Conservation (phyloP, 2,888 invertebrate species). For the Nemotelus nigrinus region DNA sequence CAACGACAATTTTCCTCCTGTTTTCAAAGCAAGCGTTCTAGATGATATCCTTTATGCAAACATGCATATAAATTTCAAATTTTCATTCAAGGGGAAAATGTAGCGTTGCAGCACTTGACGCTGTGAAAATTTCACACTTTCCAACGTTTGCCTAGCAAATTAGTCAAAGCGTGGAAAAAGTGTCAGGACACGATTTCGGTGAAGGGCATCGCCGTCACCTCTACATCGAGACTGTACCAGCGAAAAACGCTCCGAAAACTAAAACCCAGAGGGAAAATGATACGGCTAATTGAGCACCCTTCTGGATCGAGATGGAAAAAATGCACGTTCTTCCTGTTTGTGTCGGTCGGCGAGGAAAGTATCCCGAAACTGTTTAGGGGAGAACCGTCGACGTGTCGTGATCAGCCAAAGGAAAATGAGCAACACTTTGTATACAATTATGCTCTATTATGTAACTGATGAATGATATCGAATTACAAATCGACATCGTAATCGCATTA, state of each 20-base stretch:
- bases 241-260: background rate
- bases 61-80: slow-evolving; percentile 38
- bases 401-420: slow-evolving; percentile 38
- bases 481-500: slow-evolving; percentile 48
- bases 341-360: background rate
- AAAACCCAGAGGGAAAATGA: slow-evolving; percentile 51
- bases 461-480: slow-evolving; percentile 53
- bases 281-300: slow-evolving; percentile 65
- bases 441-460: slow-evolving; percentile 52
- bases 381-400: slow-evolving; percentile 26
- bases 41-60: slow-evolving; percentile 35
- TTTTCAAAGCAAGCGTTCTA: background rate
- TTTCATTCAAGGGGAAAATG: slow-evolving; percentile 21
- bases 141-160: slow-evolving; percentile 47
- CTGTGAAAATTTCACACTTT: slow-evolving; percentile 49
- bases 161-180: slow-evolving; percentile 33
- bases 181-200: slow-evolving; percentile 17
- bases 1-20: slow-evolving; percentile 22
- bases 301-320: slow-evolving; percentile 52
- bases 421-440: slow-evolving; percentile 51
- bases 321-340: slow-evolving; percentile 16
- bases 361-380: slow-evolving; percentile 9
- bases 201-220: background rate
- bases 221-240: too few species aligned
- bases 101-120: slow-evolving; percentile 17